phyloP scores from a whole-genome alignment of 2,888 invertebrate species.

The Cancer borealis region DNA sequence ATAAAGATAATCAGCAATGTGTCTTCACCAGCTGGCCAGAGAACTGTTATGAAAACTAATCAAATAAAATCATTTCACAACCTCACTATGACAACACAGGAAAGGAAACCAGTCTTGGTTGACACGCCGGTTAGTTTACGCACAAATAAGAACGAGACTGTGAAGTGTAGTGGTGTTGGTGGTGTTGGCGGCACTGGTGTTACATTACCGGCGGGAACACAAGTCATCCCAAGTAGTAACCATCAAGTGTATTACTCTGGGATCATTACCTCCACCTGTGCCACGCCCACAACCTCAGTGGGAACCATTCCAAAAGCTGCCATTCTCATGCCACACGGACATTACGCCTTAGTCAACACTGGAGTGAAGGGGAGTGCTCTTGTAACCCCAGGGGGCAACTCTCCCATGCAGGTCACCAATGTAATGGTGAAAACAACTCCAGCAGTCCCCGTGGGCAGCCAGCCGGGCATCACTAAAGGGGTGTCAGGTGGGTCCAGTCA shows the following conservation, averaged over 20 bases:
- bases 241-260: conserved; percentile 68
- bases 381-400: conserved; percentile 65
- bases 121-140: conserved; percentile 73
- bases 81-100: conserved; percentile 78
- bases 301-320: conserved; percentile 68
- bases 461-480: conserved; percentile 61
- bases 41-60: conserved; percentile 76
- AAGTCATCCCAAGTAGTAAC: conserved; percentile 60
- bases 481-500: conserved; percentile 60
- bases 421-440: conserved; percentile 75
- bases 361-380: conserved; percentile 67
- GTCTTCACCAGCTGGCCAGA: conserved; percentile 65
- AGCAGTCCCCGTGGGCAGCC: conserved; percentile 59
- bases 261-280: conserved; percentile 58
- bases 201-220: conserved; percentile 67
- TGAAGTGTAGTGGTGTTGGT: conserved; percentile 44
- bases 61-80: conserved; percentile 78
- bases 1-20: conserved; percentile 76
- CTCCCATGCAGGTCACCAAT: conserved; percentile 75
- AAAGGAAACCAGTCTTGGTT: conserved; percentile 71
- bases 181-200: conserved; percentile 53
- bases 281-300: conserved; percentile 64
- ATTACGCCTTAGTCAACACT: conserved; percentile 73
- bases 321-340: conserved; percentile 70
- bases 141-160: conserved; percentile 63